Conservation (phyloP, 2,888 invertebrate species). For the Monoplex corrugatus region DNA sequence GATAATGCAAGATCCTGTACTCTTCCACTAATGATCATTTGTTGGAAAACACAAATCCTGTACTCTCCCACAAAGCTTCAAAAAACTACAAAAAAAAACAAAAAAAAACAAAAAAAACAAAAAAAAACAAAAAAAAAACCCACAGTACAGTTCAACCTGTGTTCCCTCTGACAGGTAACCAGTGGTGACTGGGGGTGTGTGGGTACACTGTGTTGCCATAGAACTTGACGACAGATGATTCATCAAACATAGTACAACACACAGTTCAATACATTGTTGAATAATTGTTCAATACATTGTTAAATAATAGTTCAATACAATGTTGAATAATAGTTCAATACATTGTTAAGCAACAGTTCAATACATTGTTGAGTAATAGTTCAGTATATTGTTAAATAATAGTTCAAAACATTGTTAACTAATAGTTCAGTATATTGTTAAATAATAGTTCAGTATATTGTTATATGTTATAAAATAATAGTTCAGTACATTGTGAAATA, state of each 20-base stretch:
- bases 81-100: no score
- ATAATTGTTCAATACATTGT: not conserved
- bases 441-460: not conserved
- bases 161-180: slow-evolving; percentile 86
- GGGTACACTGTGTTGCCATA: slow-evolving; percentile 98
- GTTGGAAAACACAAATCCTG: no score
- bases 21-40: no score
- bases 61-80: no score
- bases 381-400: not conserved
- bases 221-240: slow-evolving; percentile 99
- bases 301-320: not conserved
- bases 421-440: not conserved
- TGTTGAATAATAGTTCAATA: not conserved
- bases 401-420: not conserved
- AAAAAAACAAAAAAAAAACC: no score
- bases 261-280: not conserved
- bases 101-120: no score
- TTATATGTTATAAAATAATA: no score
- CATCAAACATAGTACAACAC: no score
- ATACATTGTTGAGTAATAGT: not conserved
- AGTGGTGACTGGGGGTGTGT: slow-evolving; percentile 97
- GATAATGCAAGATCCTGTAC: no score
- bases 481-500: no score
- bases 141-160: not conserved
- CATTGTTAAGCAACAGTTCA: not conserved